Conservation (phyloP, 2,113 vertebrate genomes). For the Nipponia nippon region DNA sequence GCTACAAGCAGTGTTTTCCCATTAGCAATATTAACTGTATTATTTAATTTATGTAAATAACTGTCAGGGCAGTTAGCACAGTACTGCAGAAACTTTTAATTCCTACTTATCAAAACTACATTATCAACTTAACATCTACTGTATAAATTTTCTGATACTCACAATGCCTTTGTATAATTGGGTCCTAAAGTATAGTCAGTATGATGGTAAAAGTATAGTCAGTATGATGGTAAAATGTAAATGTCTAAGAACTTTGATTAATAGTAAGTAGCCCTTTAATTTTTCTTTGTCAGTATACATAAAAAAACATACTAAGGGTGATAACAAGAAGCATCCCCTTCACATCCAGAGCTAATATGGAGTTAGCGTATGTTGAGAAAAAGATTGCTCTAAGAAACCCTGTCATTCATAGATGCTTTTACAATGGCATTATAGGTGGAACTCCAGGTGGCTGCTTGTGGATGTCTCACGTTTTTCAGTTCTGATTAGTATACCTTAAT, state of each 20-base stretch:
- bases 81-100: background rate
- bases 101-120: background rate
- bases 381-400: background rate
- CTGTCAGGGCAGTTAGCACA: background rate
- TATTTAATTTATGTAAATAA: background rate
- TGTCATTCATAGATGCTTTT: background rate
- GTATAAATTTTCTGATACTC: constrained; percentile 9
- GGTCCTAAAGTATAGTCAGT: background rate
- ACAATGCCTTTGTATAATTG: background rate
- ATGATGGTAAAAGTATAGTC: constrained; percentile 43
- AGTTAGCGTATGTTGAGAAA: background rate
- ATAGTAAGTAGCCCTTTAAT: background rate
- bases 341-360: background rate
- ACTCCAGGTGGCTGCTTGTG: background rate
- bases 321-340: background rate
- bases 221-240: constrained; percentile 3
- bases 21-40: background rate
- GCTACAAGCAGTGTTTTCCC: background rate
- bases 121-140: background rate
- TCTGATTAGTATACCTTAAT: background rate
- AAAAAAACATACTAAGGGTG: background rate
- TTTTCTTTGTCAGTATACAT: background rate
- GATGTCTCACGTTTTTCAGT: background rate
- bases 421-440: background rate
- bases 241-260: background rate